phyloP scores from a whole-genome alignment of 2,797 vertebrate species.

The Megaceryle alcyon region DNA sequence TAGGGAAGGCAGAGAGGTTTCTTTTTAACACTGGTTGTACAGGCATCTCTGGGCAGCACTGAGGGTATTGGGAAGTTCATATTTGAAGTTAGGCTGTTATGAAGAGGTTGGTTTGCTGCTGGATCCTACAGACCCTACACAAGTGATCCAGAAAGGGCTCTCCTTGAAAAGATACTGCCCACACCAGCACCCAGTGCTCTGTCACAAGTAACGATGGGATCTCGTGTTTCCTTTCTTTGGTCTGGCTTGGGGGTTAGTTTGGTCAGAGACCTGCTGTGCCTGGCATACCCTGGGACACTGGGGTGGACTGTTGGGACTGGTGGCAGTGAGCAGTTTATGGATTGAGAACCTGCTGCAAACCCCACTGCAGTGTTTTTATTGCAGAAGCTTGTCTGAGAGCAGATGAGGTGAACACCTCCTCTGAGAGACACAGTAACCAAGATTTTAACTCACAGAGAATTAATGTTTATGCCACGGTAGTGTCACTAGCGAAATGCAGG shows the following conservation, averaged over 20 bases:
- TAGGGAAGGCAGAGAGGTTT: neutral
- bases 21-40: neutral
- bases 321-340: accelerated
- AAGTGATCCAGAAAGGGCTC: neutral
- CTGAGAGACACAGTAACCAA: accelerated
- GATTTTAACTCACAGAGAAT: neutral
- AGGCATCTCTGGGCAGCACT: neutral
- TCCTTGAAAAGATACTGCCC: neutral
- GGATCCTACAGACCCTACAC: neutral
- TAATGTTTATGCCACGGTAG: neutral
- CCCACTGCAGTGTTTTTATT: neutral
- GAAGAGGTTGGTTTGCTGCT: neutral
- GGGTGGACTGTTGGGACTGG: neutral
- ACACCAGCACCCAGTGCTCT: neutral
- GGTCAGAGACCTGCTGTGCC: neutral
- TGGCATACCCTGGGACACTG: neutral
- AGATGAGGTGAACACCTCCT: neutral
- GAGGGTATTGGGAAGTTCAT: accelerated
- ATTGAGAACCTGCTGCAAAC: neutral
- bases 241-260: neutral
- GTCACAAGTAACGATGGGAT: neutral
- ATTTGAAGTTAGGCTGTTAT: neutral
- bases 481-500: neutral
- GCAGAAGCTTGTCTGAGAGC: neutral
- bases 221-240: neutral